Conservation (phyloP, 2,888 invertebrate species). For the Mesodorylaimus sp. region DNA sequence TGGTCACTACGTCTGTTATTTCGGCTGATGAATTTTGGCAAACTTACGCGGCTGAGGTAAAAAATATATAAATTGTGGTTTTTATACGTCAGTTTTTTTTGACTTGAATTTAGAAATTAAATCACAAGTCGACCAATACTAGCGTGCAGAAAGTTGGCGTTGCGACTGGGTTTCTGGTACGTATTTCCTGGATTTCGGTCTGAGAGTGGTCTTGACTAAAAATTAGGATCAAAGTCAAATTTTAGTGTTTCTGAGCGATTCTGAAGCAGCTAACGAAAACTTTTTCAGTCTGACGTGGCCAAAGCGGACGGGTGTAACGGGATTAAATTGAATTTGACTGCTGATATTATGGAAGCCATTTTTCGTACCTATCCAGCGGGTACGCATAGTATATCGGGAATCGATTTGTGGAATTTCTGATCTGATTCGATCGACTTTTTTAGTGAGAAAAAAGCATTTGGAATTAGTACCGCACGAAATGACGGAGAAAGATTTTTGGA, state of each 20-base stretch:
- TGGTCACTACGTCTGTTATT: conserved; percentile 86
- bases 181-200: too few relatives aligned
- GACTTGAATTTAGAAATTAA: neutral
- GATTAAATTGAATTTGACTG: conserved; percentile 66
- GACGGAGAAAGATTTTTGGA: conserved; percentile 95
- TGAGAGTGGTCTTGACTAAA: too few relatives aligned
- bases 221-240: too few relatives aligned
- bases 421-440: conserved; percentile 13
- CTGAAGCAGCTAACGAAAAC: conserved; percentile 1
- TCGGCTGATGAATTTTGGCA: conserved; percentile 96
- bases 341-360: conserved; percentile 90
- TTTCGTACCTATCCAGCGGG: conserved; percentile 93
- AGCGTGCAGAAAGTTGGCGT: conserved; percentile 51
- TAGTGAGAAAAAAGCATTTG: conserved; percentile 76
- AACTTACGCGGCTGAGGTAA: conserved; percentile 22
- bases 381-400: conserved; percentile 16
- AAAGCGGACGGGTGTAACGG: conserved; percentile 24
- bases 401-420: neutral
- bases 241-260: too few relatives aligned
- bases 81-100: neutral
- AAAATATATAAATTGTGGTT: conserved; percentile 5
- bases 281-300: conserved; percentile 16
- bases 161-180: conserved; percentile 43
- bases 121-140: conserved; percentile 10
- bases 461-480: conserved; percentile 88